phyloP scores from a whole-genome alignment of 2,888 invertebrate species.

The Ptilodon capucinus region DNA sequence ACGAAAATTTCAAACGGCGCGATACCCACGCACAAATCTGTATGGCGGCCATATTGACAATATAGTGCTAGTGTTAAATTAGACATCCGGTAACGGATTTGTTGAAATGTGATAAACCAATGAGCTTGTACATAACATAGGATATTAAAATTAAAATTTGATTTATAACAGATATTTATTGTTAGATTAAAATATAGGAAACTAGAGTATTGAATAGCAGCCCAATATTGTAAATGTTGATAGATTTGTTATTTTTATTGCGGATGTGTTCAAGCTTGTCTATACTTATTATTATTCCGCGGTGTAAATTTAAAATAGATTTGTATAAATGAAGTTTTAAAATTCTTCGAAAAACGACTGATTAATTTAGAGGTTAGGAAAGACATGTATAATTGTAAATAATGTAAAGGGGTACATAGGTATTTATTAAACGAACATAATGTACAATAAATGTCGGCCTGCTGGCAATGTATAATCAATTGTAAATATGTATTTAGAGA shows the following conservation, averaged over 20 bases:
- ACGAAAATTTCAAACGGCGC: slow-evolving; percentile 83
- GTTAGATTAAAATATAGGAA: slow-evolving; percentile 50
- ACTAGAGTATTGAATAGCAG: slow-evolving; percentile 46
- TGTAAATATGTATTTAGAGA: slow-evolving; percentile 68
- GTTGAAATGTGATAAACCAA: slow-evolving; percentile 78
- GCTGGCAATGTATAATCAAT: slow-evolving; percentile 41
- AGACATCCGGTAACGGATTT: slow-evolving; percentile 51
- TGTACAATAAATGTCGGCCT: slow-evolving; percentile 44
- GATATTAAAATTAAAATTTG: slow-evolving; percentile 51
- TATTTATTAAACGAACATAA: slow-evolving; percentile 51
- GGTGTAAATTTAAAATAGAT: slow-evolving; percentile 29
- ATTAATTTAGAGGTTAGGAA: slow-evolving; percentile 55
- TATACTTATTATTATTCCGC: slow-evolving; percentile 39
- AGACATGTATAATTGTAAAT: slow-evolving; percentile 55
- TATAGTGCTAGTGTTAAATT: slow-evolving; percentile 47
- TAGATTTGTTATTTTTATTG: slow-evolving; percentile 66
- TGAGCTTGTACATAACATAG: slow-evolving; percentile 79
- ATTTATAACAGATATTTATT: slow-evolving; percentile 68
- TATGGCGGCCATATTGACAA: slow-evolving; percentile 88
- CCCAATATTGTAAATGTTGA: slow-evolving; percentile 49
- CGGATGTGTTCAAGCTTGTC: slow-evolving; percentile 71
- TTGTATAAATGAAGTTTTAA: slow-evolving; percentile 38
- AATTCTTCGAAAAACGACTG: slow-evolving; percentile 63
- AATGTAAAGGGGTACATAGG: slow-evolving; percentile 53
- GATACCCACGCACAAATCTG: slow-evolving; percentile 84